Conservation (phyloP, 2,888 invertebrate species). For the Cryptus armator region DNA sequence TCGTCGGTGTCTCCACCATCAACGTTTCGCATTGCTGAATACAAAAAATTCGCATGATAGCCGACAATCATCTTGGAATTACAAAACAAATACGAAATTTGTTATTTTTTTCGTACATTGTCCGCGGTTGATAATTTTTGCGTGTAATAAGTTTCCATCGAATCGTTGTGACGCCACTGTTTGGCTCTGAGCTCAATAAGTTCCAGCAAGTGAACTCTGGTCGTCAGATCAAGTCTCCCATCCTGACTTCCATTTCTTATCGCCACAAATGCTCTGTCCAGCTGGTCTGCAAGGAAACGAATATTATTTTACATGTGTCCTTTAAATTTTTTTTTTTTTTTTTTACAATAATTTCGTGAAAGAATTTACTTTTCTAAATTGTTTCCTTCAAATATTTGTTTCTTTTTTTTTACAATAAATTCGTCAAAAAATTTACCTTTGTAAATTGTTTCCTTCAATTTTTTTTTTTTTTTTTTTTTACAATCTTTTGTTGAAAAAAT, state of each 20-base stretch:
- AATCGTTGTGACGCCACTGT: slow-evolving; percentile 95
- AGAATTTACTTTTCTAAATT: slow-evolving; percentile 88
- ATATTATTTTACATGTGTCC: slow-evolving; percentile 34
- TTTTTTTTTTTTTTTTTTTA: too few species aligned
- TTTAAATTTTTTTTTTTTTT: neutral
- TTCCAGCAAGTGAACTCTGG: slow-evolving; percentile 95
- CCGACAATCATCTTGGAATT: neutral
- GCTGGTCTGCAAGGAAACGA: slow-evolving; percentile 87
- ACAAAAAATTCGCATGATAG: slow-evolving; percentile 9
- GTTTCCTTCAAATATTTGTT: slow-evolving; percentile 86
- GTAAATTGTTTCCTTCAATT: slow-evolving; percentile 92
- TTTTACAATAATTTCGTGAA: neutral
- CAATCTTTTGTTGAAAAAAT: neutral
- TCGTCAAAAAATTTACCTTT: slow-evolving; percentile 85
- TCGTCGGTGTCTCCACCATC: slow-evolving; percentile 79
- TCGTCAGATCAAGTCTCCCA: slow-evolving; percentile 93
- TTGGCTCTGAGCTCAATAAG: slow-evolving; percentile 96
- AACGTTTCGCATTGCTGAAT: slow-evolving; percentile 66
- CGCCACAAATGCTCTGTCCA: slow-evolving; percentile 93
- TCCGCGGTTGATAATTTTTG: slow-evolving; percentile 84
- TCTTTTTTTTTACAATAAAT: neutral
- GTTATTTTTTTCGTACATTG: slow-evolving; percentile 80
- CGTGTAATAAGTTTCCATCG: slow-evolving; percentile 93
- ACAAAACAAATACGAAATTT: slow-evolving; percentile 10
- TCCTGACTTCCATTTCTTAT: slow-evolving; percentile 96